phyloP scores from a whole-genome alignment of 2,888 invertebrate species.

The Callyntrura guangdongensis region DNA sequence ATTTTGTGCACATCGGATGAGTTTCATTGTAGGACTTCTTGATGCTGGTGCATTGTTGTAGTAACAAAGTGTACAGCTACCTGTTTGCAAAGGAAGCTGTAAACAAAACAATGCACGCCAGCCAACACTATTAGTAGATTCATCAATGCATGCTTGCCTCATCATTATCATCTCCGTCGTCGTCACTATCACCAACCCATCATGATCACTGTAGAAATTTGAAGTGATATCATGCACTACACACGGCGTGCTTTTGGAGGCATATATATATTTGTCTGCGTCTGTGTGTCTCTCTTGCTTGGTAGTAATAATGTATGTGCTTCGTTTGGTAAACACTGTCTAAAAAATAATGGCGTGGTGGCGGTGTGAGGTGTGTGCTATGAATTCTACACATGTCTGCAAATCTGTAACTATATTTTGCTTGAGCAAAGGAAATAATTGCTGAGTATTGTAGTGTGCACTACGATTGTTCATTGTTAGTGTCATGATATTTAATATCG shows the following conservation, averaged over 20 bases:
- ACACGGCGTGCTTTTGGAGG: not conserved
- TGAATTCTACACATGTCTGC: not conserved
- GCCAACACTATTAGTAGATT: constrained; percentile 24
- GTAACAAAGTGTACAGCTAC: not conserved
- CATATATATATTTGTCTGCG: not conserved
- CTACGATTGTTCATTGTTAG: no score
- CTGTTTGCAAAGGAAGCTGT: not conserved
- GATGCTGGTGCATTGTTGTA: constrained; percentile 27
- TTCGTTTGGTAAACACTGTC: not conserved
- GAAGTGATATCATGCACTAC: not conserved
- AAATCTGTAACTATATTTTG: not conserved
- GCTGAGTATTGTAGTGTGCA: no score
- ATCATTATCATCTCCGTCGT: constrained; percentile 37
- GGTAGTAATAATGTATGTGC: no score
- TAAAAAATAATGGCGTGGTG: not conserved
- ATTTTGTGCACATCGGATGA: not conserved
- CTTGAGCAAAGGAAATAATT: not conserved
- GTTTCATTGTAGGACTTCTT: constrained; percentile 2
- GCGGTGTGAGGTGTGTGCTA: no score
- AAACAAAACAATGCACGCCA: constrained; percentile 58
- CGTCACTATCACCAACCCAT: constrained; percentile 2
- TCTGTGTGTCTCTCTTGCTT: not conserved
- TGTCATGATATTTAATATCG: no score
- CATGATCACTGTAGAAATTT: not conserved
- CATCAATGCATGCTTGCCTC: constrained; percentile 40